phyloP scores from a whole-genome alignment of 2,113 vertebrate genomes.

The Hypomesus transpacificus region DNA sequence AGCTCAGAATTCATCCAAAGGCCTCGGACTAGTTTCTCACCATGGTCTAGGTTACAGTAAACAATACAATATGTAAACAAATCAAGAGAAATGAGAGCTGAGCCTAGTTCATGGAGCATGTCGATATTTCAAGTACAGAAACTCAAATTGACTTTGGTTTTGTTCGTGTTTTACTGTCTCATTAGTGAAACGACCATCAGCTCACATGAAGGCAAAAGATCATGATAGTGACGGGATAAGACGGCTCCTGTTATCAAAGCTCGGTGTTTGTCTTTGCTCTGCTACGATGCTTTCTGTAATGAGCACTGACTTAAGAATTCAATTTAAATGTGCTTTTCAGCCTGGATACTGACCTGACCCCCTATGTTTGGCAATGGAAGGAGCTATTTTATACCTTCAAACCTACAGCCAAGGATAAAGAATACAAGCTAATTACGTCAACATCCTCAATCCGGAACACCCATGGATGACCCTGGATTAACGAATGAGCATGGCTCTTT shows the following conservation, averaged over 20 bases:
- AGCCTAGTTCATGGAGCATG: background rate
- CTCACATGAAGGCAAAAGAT: conserved; percentile 39
- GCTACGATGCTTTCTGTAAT: conserved; percentile 43
- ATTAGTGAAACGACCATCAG: conserved; percentile 43
- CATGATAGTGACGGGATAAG: conserved; percentile 30
- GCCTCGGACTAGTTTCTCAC: background rate
- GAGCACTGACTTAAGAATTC: conserved; percentile 39
- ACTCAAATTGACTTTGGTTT: conserved; percentile 23
- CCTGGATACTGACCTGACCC: conserved; percentile 37
- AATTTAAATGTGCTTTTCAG: conserved; percentile 18
- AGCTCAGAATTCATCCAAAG: background rate
- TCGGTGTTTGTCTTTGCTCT: conserved; percentile 43
- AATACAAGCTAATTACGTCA: conserved; percentile 53
- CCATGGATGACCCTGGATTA: conserved; percentile 48
- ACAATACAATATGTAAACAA: background rate
- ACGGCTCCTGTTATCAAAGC: conserved; percentile 19
- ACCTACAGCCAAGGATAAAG: conserved; percentile 36
- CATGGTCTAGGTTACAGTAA: background rate
- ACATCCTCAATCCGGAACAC: conserved; percentile 38
- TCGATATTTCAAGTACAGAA: conserved; percentile 8
- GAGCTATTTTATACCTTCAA: conserved; percentile 38
- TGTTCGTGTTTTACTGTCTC: background rate
- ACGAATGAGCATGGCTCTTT: conserved; percentile 49
- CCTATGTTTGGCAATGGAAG: background rate
- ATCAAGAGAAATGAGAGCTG: background rate